phyloP scores from a whole-genome alignment of 2,797 vertebrate genomes.

The Gallirallus australis region DNA sequence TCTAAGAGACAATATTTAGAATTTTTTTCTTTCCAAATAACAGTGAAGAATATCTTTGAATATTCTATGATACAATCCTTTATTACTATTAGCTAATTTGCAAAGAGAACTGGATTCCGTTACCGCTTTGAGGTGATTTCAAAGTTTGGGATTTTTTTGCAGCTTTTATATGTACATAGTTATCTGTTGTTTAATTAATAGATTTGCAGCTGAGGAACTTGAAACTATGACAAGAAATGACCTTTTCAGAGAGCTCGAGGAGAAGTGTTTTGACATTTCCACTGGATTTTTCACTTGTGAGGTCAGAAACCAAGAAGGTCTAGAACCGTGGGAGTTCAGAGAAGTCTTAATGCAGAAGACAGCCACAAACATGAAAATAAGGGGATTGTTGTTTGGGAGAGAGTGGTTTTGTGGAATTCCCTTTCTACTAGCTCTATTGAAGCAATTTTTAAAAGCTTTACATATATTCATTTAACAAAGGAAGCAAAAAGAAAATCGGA shows the following conservation, averaged over 20 bases:
- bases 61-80: neutral
- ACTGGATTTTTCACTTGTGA: slow-evolving; percentile 16
- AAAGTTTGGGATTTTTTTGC: neutral
- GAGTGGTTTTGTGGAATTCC: neutral
- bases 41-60: neutral
- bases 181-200: slow-evolving; percentile 13
- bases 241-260: slow-evolving; percentile 5
- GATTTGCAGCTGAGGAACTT: neutral
- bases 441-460: neutral
- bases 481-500: neutral
- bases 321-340: neutral
- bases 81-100: neutral
- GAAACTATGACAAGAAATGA: neutral
- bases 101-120: neutral
- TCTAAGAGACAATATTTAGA: neutral
- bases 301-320: slow-evolving; percentile 28
- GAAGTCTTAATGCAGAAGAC: neutral
- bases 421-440: neutral
- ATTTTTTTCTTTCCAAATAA: neutral
- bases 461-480: neutral
- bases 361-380: slow-evolving; percentile 21
- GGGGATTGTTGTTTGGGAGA: neutral
- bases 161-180: neutral
- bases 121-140: neutral
- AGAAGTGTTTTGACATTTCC: slow-evolving; percentile 25